Evolutionary conservation across 2,113 vertebrate species (phyloP).

Genomic region (Scomber scombrus): DNA sequence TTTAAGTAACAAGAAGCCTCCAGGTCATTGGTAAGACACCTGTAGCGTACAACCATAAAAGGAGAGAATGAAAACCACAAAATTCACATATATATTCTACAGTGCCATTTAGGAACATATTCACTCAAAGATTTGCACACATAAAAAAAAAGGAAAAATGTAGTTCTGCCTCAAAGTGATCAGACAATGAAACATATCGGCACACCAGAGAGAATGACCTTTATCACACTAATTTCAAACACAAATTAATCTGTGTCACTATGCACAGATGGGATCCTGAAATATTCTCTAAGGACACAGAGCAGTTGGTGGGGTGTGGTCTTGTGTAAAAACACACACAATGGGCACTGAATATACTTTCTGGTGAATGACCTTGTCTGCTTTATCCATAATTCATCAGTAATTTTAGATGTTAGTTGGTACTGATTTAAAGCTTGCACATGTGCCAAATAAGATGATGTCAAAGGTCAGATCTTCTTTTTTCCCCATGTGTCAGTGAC

Average conservation of each 20-base stretch:
- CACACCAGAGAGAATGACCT: not conserved
- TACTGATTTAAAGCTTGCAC: too few relatives aligned
- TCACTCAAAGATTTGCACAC: not conserved
- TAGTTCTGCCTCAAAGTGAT: not conserved
- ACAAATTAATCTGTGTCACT: not conserved
- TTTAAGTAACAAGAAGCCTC: too few relatives aligned
- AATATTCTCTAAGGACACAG: not conserved
- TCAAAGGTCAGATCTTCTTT: slow-evolving; percentile 6
- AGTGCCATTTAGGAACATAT: too few relatives aligned
- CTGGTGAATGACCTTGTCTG: slow-evolving; percentile 2
- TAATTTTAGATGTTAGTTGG: not conserved
- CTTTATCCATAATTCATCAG: not conserved
- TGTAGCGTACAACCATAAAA: not conserved
- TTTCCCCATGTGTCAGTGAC: slow-evolving; percentile 9
- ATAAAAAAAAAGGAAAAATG: too few relatives aligned
- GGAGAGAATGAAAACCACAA: not conserved
- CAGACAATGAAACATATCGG: not conserved
- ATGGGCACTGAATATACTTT: not conserved
- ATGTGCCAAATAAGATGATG: slow-evolving; percentile 7
- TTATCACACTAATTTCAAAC: not conserved
- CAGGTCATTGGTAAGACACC: not conserved
- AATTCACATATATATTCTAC: not conserved
- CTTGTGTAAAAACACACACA: slow-evolving; percentile 10
- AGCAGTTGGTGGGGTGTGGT: slow-evolving; percentile 9
- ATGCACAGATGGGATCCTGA: not conserved